These are phyloP conservation scores for Pristionchus fissidentatus DNA, from an alignment of 2,888 invertebrate genomes.

Conservation along the genomic window DNA sequence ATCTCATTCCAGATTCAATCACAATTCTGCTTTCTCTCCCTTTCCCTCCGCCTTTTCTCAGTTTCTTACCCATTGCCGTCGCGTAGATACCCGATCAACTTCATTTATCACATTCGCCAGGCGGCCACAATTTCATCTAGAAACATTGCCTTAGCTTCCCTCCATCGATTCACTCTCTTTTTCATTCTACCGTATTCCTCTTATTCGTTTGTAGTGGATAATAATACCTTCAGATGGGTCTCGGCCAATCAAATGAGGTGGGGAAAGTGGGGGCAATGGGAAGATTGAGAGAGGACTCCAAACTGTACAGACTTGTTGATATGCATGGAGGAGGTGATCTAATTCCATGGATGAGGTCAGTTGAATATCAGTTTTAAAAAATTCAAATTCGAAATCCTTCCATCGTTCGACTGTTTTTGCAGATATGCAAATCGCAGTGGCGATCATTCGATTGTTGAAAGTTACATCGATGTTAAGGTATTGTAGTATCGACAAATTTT, in stretches of 20 bases:
- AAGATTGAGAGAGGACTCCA: constrained; percentile 36
- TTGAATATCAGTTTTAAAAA: neutral
- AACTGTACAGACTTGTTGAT: constrained; percentile 32
- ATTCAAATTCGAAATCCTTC: no score
- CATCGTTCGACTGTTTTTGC: neutral
- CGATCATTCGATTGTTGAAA: constrained; percentile 50
- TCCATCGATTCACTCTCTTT: constrained; percentile 17
- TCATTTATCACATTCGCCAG: no score
- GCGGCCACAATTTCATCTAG: constrained; percentile 36
- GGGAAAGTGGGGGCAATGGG: constrained; percentile 42
- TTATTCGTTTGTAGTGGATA: neutral
- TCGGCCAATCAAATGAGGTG: neutral
- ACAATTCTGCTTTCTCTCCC: neutral
- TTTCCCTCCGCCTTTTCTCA: constrained; percentile 10
- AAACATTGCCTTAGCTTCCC: neutral
- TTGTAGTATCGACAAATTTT: neutral
- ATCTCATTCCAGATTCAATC: no score
- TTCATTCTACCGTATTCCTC: neutral
- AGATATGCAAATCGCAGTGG: constrained; percentile 48
- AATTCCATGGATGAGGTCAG: constrained; percentile 40
- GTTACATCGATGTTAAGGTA: constrained; percentile 52
- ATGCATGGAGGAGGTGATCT: constrained; percentile 47
- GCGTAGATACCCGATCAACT: constrained; percentile 34
- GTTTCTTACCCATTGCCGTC: neutral
- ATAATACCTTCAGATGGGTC: constrained; percentile 17